Conservation (phyloP, 2,113 vertebrate species). For the Bambusicola thoracicus region DNA sequence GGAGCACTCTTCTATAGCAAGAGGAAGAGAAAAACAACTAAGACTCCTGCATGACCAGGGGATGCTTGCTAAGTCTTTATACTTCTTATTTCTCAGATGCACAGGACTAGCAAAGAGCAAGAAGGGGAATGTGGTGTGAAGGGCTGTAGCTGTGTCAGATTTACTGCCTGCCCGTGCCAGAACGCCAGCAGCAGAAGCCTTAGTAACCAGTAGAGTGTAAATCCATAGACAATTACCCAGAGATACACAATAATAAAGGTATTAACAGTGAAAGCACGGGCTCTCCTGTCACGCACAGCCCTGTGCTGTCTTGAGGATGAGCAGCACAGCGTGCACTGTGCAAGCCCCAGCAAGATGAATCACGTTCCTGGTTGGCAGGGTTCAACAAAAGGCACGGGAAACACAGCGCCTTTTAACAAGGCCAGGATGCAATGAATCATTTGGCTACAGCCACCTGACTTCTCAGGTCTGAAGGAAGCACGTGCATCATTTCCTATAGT, state of each 20-base stretch:
- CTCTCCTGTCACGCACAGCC: neutral
- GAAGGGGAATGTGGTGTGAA: neutral
- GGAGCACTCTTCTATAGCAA: neutral
- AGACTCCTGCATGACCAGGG: neutral
- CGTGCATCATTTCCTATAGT: accelerated
- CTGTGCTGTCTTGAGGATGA: neutral
- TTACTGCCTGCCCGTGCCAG: neutral
- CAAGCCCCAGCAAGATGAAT: neutral
- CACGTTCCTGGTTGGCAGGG: neutral
- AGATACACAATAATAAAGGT: neutral
- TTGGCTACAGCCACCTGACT: neutral
- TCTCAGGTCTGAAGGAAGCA: neutral
- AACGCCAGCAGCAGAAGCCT: neutral
- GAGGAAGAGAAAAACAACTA: neutral
- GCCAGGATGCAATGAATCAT: neutral
- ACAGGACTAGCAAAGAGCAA: neutral
- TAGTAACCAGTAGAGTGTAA: neutral
- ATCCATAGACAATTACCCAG: neutral
- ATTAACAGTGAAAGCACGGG: neutral
- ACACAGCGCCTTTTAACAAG: neutral
- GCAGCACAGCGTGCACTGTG: neutral
- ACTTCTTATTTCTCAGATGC: neutral
- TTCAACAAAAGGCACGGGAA: neutral
- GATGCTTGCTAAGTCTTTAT: neutral
- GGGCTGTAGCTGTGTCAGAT: accelerated